These are phyloP conservation scores for Hippocampus barbouri DNA, from an alignment of 2,113 vertebrate species.

Conservation along the genomic window DNA sequence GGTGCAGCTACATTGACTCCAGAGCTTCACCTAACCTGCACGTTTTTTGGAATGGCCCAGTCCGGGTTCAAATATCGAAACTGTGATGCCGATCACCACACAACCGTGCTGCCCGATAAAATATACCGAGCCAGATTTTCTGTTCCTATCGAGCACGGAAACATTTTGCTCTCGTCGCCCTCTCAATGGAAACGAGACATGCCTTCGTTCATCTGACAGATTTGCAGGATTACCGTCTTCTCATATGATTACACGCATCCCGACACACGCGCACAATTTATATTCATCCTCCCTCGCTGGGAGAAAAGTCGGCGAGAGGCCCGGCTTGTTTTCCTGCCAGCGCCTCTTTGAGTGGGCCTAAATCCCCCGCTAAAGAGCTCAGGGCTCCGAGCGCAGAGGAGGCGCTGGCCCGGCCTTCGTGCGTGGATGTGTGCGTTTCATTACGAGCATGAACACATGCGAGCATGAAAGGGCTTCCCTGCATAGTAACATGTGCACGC, in stretches of 20 bases:
- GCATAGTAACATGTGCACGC: slow-evolving; percentile 45
- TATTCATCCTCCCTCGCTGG: slow-evolving; percentile 18
- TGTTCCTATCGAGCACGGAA: slow-evolving; percentile 17
- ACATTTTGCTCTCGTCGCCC: slow-evolving; percentile 20
- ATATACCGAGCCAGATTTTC: neutral
- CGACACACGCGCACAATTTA: slow-evolving; percentile 24
- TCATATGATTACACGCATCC: slow-evolving; percentile 34
- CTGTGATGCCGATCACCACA: neutral
- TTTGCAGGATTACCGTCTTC: slow-evolving; percentile 40
- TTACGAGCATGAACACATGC: slow-evolving; percentile 31
- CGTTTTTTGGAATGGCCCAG: neutral
- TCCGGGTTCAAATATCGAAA: neutral
- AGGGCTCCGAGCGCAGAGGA: slow-evolving; percentile 19
- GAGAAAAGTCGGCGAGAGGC: slow-evolving; percentile 28
- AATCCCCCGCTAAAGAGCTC: slow-evolving; percentile 37
- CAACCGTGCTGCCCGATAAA: neutral
- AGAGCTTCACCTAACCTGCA: neutral
- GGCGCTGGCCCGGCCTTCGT: neutral
- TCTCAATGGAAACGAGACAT: slow-evolving; percentile 42
- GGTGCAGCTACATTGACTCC: no score
- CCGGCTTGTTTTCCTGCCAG: slow-evolving; percentile 32
- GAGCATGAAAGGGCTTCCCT: slow-evolving; percentile 31
- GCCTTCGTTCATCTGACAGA: slow-evolving; percentile 50
- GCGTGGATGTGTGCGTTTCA: slow-evolving; percentile 21
- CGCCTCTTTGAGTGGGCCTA: slow-evolving; percentile 27